Percentiles rank a stretch among this genome's conserved stretches.
These are phyloP conservation scores for Argentina silus DNA, from an alignment of 2,797 vertebrate species.

Conservation along the genomic window DNA sequence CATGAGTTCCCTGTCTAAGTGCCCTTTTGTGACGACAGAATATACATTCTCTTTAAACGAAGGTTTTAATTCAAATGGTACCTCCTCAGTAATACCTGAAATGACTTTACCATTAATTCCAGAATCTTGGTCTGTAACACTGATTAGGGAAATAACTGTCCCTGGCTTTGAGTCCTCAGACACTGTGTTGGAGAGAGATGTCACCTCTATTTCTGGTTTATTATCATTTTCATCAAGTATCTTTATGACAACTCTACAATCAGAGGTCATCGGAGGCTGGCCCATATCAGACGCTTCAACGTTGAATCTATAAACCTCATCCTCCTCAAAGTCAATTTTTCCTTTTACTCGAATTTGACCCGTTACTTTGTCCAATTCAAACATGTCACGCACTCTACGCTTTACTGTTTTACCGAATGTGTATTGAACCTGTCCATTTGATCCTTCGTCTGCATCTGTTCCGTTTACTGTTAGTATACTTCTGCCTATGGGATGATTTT, in stretches of 20 bases:
- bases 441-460: conserved; percentile 60
- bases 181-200: conserved; percentile 51
- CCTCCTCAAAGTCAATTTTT: conserved; percentile 61
- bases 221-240: conserved; percentile 70
- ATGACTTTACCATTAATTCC: conserved; percentile 60
- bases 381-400: conserved; percentile 37
- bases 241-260: conserved; percentile 66
- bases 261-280: conserved; percentile 52
- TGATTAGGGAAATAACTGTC: conserved; percentile 66
- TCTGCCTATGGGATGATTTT: conserved; percentile 49
- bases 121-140: conserved; percentile 59
- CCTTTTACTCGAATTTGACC: conserved; percentile 64
- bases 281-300: conserved; percentile 66
- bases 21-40: conserved; percentile 54
- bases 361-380: conserved; percentile 52
- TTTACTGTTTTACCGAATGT: conserved; percentile 45
- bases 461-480: conserved; percentile 51
- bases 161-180: conserved; percentile 60
- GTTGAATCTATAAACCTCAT: conserved; percentile 54
- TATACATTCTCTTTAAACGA: conserved; percentile 68
- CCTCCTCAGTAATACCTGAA: conserved; percentile 48
- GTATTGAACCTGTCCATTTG: conserved; percentile 64
- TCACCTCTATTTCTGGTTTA: conserved; percentile 62
- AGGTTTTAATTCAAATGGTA: conserved; percentile 65
- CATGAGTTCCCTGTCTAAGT: conserved; percentile 62